Evolutionary conservation across 2,797 vertebrate species (phyloP).

Genomic region (Semotilus atromaculatus): DNA sequence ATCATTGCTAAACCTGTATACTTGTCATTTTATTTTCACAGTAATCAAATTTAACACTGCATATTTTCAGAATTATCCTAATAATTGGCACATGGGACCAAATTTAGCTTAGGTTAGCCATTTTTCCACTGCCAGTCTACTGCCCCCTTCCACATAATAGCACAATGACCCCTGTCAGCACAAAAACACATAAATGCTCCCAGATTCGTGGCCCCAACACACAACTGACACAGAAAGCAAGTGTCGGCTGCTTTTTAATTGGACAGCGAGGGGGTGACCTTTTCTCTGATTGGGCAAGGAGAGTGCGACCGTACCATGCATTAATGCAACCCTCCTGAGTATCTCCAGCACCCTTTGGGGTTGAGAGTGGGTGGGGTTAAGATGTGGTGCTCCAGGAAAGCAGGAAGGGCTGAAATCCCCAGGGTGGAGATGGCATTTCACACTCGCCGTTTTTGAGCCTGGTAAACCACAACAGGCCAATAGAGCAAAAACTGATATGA

Average conservation of each 20-base stretch:
- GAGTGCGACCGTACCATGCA: conserved; percentile 49
- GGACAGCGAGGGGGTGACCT: conserved; percentile 57
- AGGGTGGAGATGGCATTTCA: conserved; percentile 59
- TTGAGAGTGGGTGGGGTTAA: conserved; percentile 36
- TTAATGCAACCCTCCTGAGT: conserved; percentile 60
- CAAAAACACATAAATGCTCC: conserved; percentile 54
- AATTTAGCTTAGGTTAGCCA: conserved; percentile 27
- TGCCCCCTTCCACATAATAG: conserved; percentile 33
- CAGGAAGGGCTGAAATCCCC: conserved; percentile 37
- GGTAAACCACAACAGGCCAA: conserved; percentile 64
- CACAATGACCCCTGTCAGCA: conserved; percentile 48
- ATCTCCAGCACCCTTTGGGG: conserved; percentile 47
- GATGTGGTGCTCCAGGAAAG: conserved; percentile 43
- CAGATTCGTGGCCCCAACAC: conserved; percentile 60
- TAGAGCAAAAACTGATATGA: conserved; percentile 57
- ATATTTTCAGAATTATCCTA: conserved; percentile 17
- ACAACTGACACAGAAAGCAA: conserved; percentile 47
- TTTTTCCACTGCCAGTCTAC: conserved; percentile 39
- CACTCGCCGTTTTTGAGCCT: conserved; percentile 47
- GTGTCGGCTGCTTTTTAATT: conserved; percentile 60
- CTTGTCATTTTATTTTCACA: conserved; percentile 15
- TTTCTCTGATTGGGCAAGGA: conserved; percentile 60
- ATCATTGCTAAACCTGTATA: conserved; percentile 40
- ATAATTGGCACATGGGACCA: conserved; percentile 36
- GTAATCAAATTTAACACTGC: conserved; percentile 31